Evolutionary conservation across 2,797 vertebrate species (phyloP).

Genomic region (Aeoliscus strigatus): DNA sequence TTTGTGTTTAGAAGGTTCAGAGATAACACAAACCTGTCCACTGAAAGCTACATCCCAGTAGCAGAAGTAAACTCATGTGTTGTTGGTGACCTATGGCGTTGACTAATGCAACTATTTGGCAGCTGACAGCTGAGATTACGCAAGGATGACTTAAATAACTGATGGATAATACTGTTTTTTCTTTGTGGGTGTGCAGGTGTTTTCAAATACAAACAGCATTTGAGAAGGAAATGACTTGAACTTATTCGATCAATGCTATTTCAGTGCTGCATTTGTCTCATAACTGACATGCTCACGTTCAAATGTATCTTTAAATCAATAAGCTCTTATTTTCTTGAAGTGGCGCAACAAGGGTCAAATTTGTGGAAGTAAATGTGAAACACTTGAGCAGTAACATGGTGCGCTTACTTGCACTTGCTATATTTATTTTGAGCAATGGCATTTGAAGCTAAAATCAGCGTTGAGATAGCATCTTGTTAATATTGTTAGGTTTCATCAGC

Average conservation of each 20-base stretch:
- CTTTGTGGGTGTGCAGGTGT: slow-evolving; percentile 28
- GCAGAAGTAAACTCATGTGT: no score
- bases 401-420: slow-evolving; percentile 57
- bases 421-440: slow-evolving; percentile 62
- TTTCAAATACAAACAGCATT: slow-evolving; percentile 37
- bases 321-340: slow-evolving; percentile 30
- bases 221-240: slow-evolving; percentile 43
- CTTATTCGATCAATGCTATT: slow-evolving; percentile 40
- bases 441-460: slow-evolving; percentile 59
- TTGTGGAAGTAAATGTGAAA: slow-evolving; percentile 49
- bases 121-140: no score
- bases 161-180: slow-evolving; percentile 7
- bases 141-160: no score
- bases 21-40: no score
- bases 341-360: slow-evolving; percentile 9
- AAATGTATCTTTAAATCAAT: slow-evolving; percentile 46
- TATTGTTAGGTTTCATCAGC: slow-evolving; percentile 64
- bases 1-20: no score
- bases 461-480: slow-evolving; percentile 66
- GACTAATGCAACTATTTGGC: no score
- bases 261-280: slow-evolving; percentile 45
- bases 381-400: slow-evolving; percentile 27
- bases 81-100: no score
- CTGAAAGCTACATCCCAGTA: no score
- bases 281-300: slow-evolving; percentile 38